Conservation (phyloP, 2,797 vertebrate species). For the Parambassis ranga region DNA sequence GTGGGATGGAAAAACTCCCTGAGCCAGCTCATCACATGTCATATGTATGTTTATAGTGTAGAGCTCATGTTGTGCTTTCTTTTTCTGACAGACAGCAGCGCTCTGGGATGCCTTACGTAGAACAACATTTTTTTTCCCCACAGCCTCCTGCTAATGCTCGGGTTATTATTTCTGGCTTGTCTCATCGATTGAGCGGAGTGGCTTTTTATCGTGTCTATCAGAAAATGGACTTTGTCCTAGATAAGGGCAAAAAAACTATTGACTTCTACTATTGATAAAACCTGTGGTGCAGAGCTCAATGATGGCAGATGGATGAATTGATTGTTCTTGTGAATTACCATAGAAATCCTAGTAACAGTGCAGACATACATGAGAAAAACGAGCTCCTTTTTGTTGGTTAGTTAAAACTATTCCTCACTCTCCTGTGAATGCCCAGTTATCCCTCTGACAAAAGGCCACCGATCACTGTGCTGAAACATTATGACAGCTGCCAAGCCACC, state of each 20-base stretch:
- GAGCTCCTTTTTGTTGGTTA: too few relatives aligned
- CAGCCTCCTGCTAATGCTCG: not conserved
- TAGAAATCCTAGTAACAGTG: not conserved
- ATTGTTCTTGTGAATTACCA: constrained; percentile 15
- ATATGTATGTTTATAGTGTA: not conserved
- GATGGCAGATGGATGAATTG: constrained; percentile 12
- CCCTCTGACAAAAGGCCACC: constrained; percentile 4
- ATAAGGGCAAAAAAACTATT: constrained; percentile 44
- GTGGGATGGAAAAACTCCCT: too few relatives aligned
- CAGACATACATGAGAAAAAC: not conserved
- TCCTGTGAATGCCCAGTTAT: constrained; percentile 6
- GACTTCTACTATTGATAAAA: constrained; percentile 25
- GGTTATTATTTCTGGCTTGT: constrained; percentile 24
- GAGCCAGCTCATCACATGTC: too few relatives aligned
- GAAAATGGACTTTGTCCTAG: constrained; percentile 32
- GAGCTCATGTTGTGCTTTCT: not conserved
- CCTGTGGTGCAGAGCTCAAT: constrained; percentile 12
- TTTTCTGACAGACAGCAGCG: not conserved
- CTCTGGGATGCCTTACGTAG: not conserved
- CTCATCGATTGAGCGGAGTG: constrained; percentile 37
- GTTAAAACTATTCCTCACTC: not conserved
- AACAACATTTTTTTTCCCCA: constrained; percentile 3
- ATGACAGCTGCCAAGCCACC: constrained; percentile 25
- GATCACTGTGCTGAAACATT: constrained; percentile 17
- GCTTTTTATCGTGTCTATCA: constrained; percentile 44